Evolutionary conservation across 2,797 vertebrate species (phyloP).

Genomic region (Sitta carolinensis): DNA sequence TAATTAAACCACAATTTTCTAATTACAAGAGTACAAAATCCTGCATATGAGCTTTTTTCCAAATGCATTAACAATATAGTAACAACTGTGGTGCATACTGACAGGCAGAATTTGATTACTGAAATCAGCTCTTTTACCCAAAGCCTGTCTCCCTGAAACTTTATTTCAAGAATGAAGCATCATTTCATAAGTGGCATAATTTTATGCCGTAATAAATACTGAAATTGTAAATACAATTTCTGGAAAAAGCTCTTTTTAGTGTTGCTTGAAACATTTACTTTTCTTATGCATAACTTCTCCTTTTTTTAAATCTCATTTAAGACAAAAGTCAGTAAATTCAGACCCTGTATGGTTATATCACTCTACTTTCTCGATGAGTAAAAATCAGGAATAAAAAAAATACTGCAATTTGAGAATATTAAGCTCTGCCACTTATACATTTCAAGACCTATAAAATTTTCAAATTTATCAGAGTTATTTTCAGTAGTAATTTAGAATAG

Average conservation of each 20-base stretch:
- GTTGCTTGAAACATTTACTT: neutral
- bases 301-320: neutral
- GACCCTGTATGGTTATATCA: neutral
- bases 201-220: constrained; percentile 5
- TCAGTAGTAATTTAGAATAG: neutral
- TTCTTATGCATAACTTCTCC: neutral
- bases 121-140: neutral
- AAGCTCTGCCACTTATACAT: neutral
- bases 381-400: neutral
- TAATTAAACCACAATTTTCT: constrained; percentile 23
- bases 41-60: neutral
- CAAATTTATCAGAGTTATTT: neutral
- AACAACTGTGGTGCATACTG: neutral
- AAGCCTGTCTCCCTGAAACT: neutral
- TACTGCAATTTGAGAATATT: neutral
- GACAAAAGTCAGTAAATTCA: neutral
- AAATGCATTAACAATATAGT: neutral
- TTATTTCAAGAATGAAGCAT: constrained; percentile 18
- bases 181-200: neutral
- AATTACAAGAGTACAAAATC: neutral
- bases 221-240: neutral
- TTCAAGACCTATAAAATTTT: neutral
- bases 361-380: neutral
- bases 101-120: constrained; percentile 3
- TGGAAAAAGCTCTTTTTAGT: neutral